Percentiles rank a stretch among this genome's conserved stretches.
Conservation (phyloP, 2,113 vertebrate genomes). For the Datnioides undecimradiatus region DNA sequence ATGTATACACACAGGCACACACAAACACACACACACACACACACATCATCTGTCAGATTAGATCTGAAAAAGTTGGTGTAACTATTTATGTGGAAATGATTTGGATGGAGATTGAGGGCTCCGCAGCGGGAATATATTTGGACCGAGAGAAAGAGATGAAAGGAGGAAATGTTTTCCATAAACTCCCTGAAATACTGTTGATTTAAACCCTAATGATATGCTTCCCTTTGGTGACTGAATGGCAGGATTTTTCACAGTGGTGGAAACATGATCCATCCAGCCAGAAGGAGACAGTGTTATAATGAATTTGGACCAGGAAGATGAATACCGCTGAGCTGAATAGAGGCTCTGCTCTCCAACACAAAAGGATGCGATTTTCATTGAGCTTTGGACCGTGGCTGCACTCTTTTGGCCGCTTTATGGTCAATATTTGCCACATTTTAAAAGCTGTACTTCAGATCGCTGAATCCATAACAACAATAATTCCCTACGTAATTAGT, state of each 20-base stretch:
- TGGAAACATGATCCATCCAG: background rate
- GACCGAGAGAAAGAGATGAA: background rate
- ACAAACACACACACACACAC: background rate
- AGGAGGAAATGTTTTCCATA: background rate
- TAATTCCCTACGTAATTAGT: background rate
- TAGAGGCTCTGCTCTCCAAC: background rate
- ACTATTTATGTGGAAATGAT: background rate
- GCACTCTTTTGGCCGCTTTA: background rate
- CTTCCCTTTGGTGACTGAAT: conserved; percentile 3
- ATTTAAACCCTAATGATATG: background rate
- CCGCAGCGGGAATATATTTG: conserved; percentile 8
- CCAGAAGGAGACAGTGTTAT: background rate
- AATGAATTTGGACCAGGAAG: background rate
- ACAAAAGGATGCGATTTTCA: background rate
- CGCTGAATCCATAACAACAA: background rate
- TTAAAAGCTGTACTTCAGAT: background rate
- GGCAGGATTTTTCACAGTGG: conserved; percentile 1
- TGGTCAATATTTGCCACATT: background rate
- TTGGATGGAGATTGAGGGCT: background rate
- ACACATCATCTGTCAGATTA: background rate
- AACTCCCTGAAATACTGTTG: background rate
- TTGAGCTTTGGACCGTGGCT: background rate
- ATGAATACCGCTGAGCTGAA: conserved; percentile 1
- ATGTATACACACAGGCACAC: background rate
- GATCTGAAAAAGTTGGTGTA: background rate